Evolutionary conservation across 2,888 invertebrate species (phyloP).

Genomic region (Alsophila aescularia): DNA sequence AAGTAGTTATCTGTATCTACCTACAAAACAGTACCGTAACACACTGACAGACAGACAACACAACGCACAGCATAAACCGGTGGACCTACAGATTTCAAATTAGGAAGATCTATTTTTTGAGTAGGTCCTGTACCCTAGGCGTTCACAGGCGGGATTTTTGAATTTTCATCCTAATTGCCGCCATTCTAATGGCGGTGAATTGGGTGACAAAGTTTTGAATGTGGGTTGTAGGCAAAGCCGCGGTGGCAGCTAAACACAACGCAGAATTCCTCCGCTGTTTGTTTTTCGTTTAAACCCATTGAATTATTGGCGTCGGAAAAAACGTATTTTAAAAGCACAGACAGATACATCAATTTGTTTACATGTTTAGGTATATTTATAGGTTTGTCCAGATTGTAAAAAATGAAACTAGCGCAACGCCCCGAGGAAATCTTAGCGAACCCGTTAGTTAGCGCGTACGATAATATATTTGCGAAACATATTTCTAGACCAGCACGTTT

Average conservation of each 20-base stretch:
- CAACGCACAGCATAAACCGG: too few species aligned
- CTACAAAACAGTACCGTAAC: too few species aligned
- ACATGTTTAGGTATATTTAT: conserved; percentile 28
- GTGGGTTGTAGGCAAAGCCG: too few species aligned
- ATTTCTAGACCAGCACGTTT: conserved; percentile 13
- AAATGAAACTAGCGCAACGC: conserved; percentile 24
- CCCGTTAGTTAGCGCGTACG: conserved; percentile 1
- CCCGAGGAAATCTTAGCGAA: conserved; percentile 13
- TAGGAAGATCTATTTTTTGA: too few species aligned
- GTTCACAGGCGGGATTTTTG: too few species aligned
- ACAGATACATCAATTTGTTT: conserved; percentile 31
- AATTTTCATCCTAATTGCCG: too few species aligned
- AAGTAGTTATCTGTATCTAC: too few species aligned
- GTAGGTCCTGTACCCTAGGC: too few species aligned
- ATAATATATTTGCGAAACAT: conserved; percentile 4
- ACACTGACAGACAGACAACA: too few species aligned
- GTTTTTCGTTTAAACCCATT: conserved; percentile 2
- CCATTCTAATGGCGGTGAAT: too few species aligned
- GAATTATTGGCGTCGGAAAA: conserved; percentile 19
- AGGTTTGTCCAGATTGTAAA: conserved; percentile 27
- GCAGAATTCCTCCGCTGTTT: neutral
- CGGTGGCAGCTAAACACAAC: neutral
- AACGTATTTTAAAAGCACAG: conserved; percentile 19
- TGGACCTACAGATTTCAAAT: too few species aligned
- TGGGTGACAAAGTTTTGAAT: too few species aligned